Evolutionary conservation across 2,888 invertebrate species (phyloP).

Genomic region (Drosophila phalerata): DNA sequence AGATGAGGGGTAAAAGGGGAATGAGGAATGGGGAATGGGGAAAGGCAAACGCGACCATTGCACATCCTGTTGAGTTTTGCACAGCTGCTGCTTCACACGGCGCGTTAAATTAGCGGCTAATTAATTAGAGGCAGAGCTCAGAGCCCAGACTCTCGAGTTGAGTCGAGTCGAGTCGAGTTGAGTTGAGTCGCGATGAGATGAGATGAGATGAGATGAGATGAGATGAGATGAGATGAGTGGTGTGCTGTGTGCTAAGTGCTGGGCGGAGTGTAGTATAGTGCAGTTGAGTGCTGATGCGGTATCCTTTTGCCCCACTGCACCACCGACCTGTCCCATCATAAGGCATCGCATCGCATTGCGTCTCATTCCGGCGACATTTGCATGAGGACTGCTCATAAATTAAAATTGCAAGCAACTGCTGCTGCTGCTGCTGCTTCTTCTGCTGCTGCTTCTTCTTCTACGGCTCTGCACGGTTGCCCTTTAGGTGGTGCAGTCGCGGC

Average conservation of each 20-base stretch:
- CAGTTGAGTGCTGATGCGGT: conserved; percentile 11
- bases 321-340: not conserved
- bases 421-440: not conserved
- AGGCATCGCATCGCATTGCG: not conserved
- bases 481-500: not conserved
- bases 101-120: conserved; percentile 79
- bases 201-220: conserved; percentile 13
- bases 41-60: conserved; percentile 7
- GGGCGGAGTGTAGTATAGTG: not conserved
- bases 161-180: conserved; percentile 37
- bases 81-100: conserved; percentile 51
- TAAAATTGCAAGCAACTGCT: conserved; percentile 45
- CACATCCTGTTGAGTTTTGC: conserved; percentile 58
- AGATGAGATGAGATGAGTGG: not conserved
- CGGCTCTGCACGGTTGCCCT: not conserved
- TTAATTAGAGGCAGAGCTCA: conserved; percentile 61
- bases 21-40: not conserved
- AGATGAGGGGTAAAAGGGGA: not conserved
- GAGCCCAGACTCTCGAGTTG: conserved; percentile 38
- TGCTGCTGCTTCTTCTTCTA: not conserved
- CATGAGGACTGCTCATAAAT: conserved; percentile 51
- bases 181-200: conserved; percentile 27
- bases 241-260: not conserved
- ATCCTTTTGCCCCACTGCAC: not conserved
- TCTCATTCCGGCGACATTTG: conserved; percentile 37